phyloP scores from a whole-genome alignment of 2,113 vertebrate species.

The Albula goreensis region DNA sequence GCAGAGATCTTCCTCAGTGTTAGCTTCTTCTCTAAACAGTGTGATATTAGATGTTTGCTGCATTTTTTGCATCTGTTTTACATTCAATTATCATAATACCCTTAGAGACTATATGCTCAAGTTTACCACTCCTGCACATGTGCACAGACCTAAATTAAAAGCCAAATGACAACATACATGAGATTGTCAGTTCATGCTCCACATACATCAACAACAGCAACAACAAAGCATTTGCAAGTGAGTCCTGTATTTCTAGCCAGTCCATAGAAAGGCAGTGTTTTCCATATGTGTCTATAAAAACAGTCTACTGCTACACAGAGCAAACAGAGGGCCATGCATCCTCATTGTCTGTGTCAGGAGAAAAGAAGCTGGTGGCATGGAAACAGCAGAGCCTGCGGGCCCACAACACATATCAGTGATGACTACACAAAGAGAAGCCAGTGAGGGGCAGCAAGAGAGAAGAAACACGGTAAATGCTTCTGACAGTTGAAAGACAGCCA shows the following conservation, averaged over 20 bases:
- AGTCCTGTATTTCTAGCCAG: background rate
- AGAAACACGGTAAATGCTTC: slow-evolving; percentile 29
- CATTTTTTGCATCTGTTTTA: no score
- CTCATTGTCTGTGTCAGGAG: background rate
- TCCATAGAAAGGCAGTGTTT: background rate
- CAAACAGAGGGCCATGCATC: background rate
- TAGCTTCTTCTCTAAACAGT: no score
- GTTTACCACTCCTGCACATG: no score
- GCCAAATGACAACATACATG: no score
- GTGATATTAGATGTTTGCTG: no score
- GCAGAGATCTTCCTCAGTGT: no score
- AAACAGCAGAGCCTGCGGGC: slow-evolving; percentile 28
- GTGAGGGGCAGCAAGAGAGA: slow-evolving; percentile 25
- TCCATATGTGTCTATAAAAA: background rate
- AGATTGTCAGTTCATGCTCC: no score
- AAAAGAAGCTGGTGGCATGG: background rate
- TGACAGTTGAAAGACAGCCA: slow-evolving; percentile 39
- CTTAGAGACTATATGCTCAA: no score
- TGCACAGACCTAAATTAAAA: no score
- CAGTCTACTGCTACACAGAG: background rate
- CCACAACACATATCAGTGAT: slow-evolving; percentile 24
- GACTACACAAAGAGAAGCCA: slow-evolving; percentile 31
- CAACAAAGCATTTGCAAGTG: no score
- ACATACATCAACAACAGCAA: no score
- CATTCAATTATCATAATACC: no score